phyloP scores from a whole-genome alignment of 2,113 vertebrate genomes.

The Phainopepla nitens region DNA sequence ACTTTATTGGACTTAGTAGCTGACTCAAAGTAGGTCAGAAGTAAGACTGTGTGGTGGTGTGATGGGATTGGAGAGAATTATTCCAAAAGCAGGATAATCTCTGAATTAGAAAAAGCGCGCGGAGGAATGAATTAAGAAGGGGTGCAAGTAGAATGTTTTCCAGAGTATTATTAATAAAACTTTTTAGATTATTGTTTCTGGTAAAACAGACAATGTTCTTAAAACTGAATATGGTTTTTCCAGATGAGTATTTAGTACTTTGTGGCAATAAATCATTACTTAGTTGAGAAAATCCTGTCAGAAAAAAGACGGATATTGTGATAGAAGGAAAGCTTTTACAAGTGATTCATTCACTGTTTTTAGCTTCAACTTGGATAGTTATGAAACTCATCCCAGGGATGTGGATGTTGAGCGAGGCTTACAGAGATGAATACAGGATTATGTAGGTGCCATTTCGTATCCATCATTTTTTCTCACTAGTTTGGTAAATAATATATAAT shows the following conservation, averaged over 20 bases:
- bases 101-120: not conserved
- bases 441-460: not conserved
- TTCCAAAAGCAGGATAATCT: slow-evolving; percentile 25
- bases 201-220: not conserved
- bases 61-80: not conserved
- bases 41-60: not conserved
- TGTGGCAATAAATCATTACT: not conserved
- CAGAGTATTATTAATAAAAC: not conserved
- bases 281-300: not conserved
- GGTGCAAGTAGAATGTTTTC: not conserved
- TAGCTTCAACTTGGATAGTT: not conserved
- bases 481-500: not conserved
- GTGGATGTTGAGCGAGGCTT: not conserved
- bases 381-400: not conserved
- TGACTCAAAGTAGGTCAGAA: not conserved
- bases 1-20: not conserved
- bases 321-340: not conserved
- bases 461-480: not conserved
- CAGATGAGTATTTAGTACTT: not conserved
- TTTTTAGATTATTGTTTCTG: not conserved
- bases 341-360: not conserved
- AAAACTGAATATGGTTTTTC: not conserved
- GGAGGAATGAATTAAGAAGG: not conserved
- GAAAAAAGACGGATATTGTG: not conserved
- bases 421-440: not conserved